These are phyloP conservation scores for Desmodus rotundus DNA, from an alignment of 2,113 vertebrate genomes.

Conservation along the genomic window DNA sequence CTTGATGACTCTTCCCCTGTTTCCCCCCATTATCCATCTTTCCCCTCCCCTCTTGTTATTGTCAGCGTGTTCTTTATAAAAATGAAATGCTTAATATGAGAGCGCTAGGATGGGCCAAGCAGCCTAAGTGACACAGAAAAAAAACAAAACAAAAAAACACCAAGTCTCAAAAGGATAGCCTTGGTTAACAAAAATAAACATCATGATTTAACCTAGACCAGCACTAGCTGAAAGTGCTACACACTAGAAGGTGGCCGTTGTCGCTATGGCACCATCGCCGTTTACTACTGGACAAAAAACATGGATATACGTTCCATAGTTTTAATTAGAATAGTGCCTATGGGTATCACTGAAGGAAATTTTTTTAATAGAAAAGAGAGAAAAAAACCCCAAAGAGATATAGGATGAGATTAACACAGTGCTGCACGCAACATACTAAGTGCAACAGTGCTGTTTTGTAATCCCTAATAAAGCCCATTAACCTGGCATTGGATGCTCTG, in stretches of 20 bases:
- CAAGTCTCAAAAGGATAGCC: not conserved
- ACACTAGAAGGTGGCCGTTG: not conserved
- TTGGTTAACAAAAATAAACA: not conserved
- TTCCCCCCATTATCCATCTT: too few species aligned
- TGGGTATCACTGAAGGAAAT: not conserved
- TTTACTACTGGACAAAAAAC: not conserved
- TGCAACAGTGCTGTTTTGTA: not conserved
- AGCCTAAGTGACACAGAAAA: not conserved
- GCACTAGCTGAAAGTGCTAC: rapidly evolving
- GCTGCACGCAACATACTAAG: not conserved
- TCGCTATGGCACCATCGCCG: not conserved
- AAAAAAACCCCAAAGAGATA: not conserved
- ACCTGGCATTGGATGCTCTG: not conserved
- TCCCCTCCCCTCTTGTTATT: too few species aligned
- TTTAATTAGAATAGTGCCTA: not conserved
- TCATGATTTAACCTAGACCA: not conserved
- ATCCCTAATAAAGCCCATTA: not conserved
- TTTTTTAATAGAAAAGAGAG: not conserved
- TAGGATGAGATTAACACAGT: not conserved
- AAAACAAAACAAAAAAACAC: not conserved
- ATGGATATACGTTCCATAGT: not conserved
- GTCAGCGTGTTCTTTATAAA: not conserved
- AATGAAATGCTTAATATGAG: not conserved
- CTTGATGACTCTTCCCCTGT: too few species aligned
- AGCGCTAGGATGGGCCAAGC: not conserved